These are phyloP conservation scores for Cryptus viduatorius DNA, from an alignment of 2,888 invertebrate species.

Conservation along the genomic window DNA sequence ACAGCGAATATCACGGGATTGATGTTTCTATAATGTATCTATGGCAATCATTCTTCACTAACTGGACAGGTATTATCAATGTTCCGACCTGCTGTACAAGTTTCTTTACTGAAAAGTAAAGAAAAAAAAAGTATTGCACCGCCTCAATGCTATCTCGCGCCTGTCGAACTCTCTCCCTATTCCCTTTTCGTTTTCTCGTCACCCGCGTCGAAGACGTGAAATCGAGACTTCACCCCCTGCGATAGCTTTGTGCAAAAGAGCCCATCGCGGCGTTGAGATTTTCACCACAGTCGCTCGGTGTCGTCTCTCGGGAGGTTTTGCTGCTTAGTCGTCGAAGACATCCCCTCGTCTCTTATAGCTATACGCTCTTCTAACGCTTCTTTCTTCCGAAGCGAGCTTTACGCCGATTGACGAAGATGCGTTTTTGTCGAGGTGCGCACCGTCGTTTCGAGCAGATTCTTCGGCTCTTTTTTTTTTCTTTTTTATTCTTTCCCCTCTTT, in stretches of 20 bases:
- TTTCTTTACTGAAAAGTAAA: conserved; percentile 35
- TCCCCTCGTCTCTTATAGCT: conserved; percentile 29
- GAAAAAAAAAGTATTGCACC: conserved; percentile 23
- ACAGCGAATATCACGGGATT: conserved; percentile 21
- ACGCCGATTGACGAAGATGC: conserved; percentile 54
- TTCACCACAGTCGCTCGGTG: conserved; percentile 40
- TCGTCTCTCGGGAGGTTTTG: conserved; percentile 48
- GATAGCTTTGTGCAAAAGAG: conserved; percentile 50
- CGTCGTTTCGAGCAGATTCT: conserved; percentile 42
- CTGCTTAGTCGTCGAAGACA: conserved; percentile 56
- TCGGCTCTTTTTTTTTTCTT: background rate
- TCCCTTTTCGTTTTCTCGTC: conserved; percentile 24
- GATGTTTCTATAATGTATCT: conserved; percentile 49
- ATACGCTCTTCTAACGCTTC: conserved; percentile 35
- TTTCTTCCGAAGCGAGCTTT: conserved; percentile 47
- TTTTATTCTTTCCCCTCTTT: conserved; percentile 36
- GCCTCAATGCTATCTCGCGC: conserved; percentile 62
- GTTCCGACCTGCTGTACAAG: conserved; percentile 50
- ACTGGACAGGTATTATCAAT: conserved; percentile 58
- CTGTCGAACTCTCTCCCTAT: conserved; percentile 47
- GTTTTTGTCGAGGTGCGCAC: conserved; percentile 41
- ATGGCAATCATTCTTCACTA: conserved; percentile 21
- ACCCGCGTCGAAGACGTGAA: conserved; percentile 51
- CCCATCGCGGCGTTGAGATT: conserved; percentile 36
- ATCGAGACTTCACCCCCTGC: conserved; percentile 50